A percentile compares a stretch with the other conserved stretches of the same genome.
phyloP scores from a whole-genome alignment of 2,113 vertebrate species.

The Dicaeum eximium region DNA sequence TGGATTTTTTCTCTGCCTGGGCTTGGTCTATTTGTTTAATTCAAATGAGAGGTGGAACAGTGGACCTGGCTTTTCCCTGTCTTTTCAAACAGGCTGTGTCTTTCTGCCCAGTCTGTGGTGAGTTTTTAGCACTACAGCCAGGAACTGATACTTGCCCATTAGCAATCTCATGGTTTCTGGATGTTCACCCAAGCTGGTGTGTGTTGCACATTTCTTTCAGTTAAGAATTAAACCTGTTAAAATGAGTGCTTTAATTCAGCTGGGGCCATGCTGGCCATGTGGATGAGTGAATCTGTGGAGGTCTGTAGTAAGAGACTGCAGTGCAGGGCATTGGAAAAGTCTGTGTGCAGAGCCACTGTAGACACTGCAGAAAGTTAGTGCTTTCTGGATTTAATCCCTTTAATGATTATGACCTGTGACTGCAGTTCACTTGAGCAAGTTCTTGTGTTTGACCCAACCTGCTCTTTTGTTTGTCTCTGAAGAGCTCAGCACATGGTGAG shows the following conservation, averaged over 20 bases:
- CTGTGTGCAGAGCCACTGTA: background rate
- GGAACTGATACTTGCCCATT: background rate
- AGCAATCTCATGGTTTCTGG: background rate
- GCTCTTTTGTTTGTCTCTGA: slow-evolving; percentile 40
- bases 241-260: background rate
- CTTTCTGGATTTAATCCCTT: background rate
- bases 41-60: slow-evolving; percentile 4
- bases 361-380: background rate
- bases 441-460: slow-evolving; percentile 32
- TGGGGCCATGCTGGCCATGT: fast-evolving
- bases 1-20: background rate
- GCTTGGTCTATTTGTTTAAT: slow-evolving; percentile 55
- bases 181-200: background rate
- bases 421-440: slow-evolving; percentile 9
- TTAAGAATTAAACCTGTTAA: background rate
- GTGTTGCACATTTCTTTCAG: background rate
- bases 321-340: background rate
- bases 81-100: background rate
- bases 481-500: background rate
- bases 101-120: background rate
- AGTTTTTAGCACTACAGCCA: background rate
- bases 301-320: background rate
- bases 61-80: background rate
- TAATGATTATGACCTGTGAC: background rate
- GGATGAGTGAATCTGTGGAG: background rate